Evolutionary conservation across 2,113 vertebrate genomes (phyloP).

Genomic region (Urocolius indicus): DNA sequence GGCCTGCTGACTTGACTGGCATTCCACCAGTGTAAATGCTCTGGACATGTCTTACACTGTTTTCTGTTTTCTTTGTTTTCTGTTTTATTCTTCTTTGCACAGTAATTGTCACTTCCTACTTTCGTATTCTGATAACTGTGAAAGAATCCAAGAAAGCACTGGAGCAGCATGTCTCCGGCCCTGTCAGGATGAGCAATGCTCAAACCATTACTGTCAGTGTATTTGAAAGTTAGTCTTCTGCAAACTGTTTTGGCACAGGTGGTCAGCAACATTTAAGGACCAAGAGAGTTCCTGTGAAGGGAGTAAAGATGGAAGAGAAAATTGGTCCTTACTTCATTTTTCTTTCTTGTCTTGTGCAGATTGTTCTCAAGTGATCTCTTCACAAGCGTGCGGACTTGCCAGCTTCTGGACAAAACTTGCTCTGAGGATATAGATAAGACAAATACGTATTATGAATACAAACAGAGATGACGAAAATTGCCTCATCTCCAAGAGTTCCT

Average conservation of each 20-base stretch:
- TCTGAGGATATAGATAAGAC: background rate
- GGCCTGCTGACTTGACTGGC: constrained; percentile 85
- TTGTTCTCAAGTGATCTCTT: background rate
- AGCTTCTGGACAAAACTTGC: background rate
- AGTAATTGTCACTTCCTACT: constrained; percentile 78
- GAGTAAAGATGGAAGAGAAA: background rate
- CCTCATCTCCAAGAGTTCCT: background rate
- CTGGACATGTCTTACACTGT: constrained; percentile 75
- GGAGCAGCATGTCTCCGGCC: constrained; percentile 65
- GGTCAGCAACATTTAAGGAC: background rate
- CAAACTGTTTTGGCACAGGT: background rate
- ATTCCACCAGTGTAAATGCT: constrained; percentile 60
- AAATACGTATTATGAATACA: background rate
- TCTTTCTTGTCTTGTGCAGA: background rate
- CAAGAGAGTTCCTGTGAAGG: background rate
- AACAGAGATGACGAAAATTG: background rate
- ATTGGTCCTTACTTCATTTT: background rate
- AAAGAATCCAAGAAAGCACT: constrained; percentile 77
- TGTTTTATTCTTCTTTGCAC: constrained; percentile 82
- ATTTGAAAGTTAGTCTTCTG: background rate
- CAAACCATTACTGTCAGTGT: constrained; percentile 82
- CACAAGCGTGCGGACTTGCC: background rate
- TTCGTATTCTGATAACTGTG: constrained; percentile 76
- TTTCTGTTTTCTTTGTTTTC: constrained; percentile 78
- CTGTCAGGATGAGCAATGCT: constrained; percentile 69